These are phyloP conservation scores for Discoglossus pictus DNA, from an alignment of 2,797 vertebrate species.

Conservation along the genomic window DNA sequence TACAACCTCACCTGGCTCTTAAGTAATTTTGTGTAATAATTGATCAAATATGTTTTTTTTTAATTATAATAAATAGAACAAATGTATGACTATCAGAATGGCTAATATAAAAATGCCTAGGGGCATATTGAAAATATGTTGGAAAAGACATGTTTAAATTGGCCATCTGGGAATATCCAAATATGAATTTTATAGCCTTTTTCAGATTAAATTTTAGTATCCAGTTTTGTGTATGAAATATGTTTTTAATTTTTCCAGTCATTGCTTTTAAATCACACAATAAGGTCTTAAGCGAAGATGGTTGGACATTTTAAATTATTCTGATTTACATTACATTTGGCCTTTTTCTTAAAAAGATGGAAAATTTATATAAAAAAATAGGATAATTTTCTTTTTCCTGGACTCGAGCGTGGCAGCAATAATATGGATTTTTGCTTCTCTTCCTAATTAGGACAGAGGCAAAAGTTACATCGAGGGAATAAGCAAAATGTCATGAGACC, in stretches of 20 bases:
- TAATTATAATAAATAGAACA: background rate
- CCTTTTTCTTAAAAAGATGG: too few species aligned
- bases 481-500: too few species aligned
- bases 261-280: background rate
- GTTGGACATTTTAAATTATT: too few species aligned
- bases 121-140: conserved; percentile 23
- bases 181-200: conserved; percentile 25
- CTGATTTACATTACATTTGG: too few species aligned
- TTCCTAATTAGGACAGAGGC: too few species aligned
- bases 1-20: conserved; percentile 3
- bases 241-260: conserved; percentile 30
- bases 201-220: conserved; percentile 24
- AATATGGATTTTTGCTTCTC: too few species aligned
- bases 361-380: too few species aligned
- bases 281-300: too few species aligned
- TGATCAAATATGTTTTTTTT: conserved; percentile 24
- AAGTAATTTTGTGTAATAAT: conserved; percentile 16
- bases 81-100: background rate
- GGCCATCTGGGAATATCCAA: conserved; percentile 20
- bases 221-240: conserved; percentile 20
- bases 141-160: conserved; percentile 32
- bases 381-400: too few species aligned
- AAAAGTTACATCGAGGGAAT: too few species aligned
- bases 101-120: conserved; percentile 18
- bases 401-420: too few species aligned